These are phyloP conservation scores for Solenopsis invicta DNA, from an alignment of 1,140 invertebrate genomes.

Conservation along the genomic window DNA sequence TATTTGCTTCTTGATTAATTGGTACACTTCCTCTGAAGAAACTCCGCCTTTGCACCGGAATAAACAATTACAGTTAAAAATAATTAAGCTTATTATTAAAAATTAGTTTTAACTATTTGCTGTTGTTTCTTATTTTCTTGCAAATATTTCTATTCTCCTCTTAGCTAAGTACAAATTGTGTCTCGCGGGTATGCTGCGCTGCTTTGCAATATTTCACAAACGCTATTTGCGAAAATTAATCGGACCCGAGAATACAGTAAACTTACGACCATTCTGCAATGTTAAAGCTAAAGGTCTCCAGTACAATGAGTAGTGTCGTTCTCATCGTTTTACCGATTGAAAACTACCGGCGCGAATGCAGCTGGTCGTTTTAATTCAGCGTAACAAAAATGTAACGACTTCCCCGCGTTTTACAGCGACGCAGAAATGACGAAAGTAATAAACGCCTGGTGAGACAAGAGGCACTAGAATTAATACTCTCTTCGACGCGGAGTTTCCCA, in stretches of 20 bases:
- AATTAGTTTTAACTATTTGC: slow-evolving; percentile 8
- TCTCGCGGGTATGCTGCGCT: neutral
- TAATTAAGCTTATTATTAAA: neutral
- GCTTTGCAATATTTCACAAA: neutral
- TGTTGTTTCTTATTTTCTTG: neutral
- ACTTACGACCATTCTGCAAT: neutral
- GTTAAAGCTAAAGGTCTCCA: neutral
- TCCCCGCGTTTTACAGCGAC: slow-evolving; percentile 6
- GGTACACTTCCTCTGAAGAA: neutral
- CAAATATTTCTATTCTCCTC: neutral
- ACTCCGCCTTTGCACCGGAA: neutral
- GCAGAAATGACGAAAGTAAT: neutral
- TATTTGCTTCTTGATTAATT: slow-evolving; percentile 21
- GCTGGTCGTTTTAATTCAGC: neutral
- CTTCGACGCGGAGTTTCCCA: neutral
- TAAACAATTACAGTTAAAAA: neutral
- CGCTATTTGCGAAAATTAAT: neutral
- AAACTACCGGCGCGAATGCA: neutral
- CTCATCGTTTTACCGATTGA: neutral
- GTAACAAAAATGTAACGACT: slow-evolving; percentile 37
- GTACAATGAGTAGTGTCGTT: neutral
- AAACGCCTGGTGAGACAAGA: slow-evolving; percentile 26
- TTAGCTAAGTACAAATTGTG: neutral
- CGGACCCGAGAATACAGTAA: neutral
- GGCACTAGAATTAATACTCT: slow-evolving; percentile 7